A percentile compares a stretch with the other conserved stretches of the same genome.
phyloP scores from a whole-genome alignment of 2,888 invertebrate species.

The Nomada lathburiana region DNA sequence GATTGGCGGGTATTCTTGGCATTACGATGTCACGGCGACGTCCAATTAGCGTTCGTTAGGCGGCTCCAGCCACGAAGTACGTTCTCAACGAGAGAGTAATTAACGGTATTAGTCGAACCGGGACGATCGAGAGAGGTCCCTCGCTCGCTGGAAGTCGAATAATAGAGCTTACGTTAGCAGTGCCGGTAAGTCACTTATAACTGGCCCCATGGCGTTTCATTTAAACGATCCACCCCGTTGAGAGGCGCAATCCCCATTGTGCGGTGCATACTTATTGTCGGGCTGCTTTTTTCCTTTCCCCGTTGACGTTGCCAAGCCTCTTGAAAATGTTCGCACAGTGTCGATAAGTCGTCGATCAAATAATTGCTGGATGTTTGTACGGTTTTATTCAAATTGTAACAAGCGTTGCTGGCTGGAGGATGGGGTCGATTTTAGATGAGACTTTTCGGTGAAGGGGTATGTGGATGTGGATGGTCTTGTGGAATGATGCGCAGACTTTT shows the following conservation, averaged over 20 bases:
- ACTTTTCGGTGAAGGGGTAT: too few species aligned
- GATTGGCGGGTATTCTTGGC: slow-evolving; percentile 70
- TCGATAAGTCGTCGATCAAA: neutral
- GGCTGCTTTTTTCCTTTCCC: too few species aligned
- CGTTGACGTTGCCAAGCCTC: too few species aligned
- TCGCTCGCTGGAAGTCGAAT: slow-evolving; percentile 66
- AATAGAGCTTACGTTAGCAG: slow-evolving; percentile 67
- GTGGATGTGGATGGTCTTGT: too few species aligned
- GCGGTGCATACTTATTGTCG: neutral
- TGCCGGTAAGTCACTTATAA: slow-evolving; percentile 57
- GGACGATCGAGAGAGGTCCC: slow-evolving; percentile 57
- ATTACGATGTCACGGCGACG: slow-evolving; percentile 69
- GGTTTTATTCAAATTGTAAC: neutral
- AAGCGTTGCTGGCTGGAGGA: neutral
- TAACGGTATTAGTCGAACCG: slow-evolving; percentile 76
- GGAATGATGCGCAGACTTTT: too few species aligned
- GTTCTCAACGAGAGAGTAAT: slow-evolving; percentile 74
- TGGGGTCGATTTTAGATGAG: too few species aligned
- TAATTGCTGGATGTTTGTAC: neutral
- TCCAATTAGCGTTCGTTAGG: slow-evolving; percentile 78
- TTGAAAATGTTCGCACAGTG: neutral
- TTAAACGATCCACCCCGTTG: slow-evolving; percentile 13
- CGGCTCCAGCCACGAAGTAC: slow-evolving; percentile 58
- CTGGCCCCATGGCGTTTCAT: slow-evolving; percentile 30
- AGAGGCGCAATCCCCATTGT: neutral